Evolutionary conservation across 37 sponge, comb jelly and placozoan genomes (phyloP).

Genomic region (Geodia barretti): DNA sequence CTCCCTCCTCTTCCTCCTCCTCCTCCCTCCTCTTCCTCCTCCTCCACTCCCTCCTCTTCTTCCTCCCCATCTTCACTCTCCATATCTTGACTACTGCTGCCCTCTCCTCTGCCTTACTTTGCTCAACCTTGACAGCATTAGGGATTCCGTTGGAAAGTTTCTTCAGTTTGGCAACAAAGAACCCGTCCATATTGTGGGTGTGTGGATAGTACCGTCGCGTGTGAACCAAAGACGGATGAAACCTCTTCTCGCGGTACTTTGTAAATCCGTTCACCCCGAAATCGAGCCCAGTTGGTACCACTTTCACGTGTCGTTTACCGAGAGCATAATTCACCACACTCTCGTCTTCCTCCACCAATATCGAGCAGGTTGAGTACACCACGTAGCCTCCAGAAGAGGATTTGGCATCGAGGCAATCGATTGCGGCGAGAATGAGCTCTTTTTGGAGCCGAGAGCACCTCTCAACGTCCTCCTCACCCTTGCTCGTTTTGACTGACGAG

Average conservation of each 20-base stretch:
- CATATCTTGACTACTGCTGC: background rate
- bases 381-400: conserved; percentile 90
- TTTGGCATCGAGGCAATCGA: conserved; percentile 87
- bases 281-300: conserved; percentile 86
- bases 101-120: background rate
- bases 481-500: conserved; percentile 83
- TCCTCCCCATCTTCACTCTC: background rate
- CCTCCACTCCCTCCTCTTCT: background rate
- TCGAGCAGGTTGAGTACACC: conserved; percentile 96
- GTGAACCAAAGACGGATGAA: conserved; percentile 86
- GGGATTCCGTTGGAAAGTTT: conserved; percentile 78
- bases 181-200: conserved; percentile 98
- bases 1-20: background rate
- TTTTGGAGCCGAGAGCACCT: conserved; percentile 90
- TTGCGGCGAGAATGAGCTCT: conserved; percentile 93
- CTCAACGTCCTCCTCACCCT: conserved; percentile 85
- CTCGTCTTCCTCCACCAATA: conserved; percentile 97
- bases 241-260: conserved; percentile 82
- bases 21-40: background rate
- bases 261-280: conserved; percentile 90
- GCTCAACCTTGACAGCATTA: background rate
- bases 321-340: conserved; percentile 95
- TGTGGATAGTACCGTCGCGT: conserved; percentile 94
- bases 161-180: conserved; percentile 96
- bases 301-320: conserved; percentile 83